Conservation (phyloP, 1,140 invertebrate species). For the Lineus longissimus region DNA sequence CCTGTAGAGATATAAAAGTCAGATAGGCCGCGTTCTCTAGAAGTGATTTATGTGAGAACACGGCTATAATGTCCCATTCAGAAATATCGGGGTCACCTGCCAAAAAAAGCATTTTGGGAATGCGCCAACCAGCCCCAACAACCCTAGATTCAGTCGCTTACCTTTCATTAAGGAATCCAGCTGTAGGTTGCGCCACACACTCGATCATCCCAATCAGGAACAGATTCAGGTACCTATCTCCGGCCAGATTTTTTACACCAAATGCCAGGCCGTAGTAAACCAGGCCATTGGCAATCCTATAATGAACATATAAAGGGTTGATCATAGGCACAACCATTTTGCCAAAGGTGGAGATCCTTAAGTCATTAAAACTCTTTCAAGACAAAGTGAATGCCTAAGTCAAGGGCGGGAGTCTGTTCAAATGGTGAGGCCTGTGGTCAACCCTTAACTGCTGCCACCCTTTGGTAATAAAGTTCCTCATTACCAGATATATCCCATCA, state of each 20-base stretch:
- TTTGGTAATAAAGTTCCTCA: constrained; percentile 10
- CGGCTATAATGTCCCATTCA: no score
- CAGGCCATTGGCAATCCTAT: constrained; percentile 45
- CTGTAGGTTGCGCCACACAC: constrained; percentile 43
- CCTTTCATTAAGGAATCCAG: constrained; percentile 43
- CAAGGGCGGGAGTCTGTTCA: no score
- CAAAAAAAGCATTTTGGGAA: not conserved
- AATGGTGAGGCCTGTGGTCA: no score
- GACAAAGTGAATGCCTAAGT: no score
- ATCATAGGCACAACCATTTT: not conserved
- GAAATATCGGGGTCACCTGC: no score
- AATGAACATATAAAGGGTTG: constrained; percentile 17
- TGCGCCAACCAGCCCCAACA: not conserved
- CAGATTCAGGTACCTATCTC: constrained; percentile 47
- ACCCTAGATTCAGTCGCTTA: constrained; percentile 8
- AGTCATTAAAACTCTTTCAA: no score
- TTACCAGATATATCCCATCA: constrained; percentile 45
- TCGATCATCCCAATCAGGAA: constrained; percentile 47
- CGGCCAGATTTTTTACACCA: constrained; percentile 41
- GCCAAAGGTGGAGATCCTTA: no score
- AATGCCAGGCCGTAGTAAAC: constrained; percentile 50
- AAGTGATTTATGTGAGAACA: no score
- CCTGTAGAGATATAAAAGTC: no score
- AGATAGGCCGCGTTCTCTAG: no score
- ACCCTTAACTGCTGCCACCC: no score